Conservation (phyloP, 2,113 vertebrate genomes). For the Vidua macroura region DNA sequence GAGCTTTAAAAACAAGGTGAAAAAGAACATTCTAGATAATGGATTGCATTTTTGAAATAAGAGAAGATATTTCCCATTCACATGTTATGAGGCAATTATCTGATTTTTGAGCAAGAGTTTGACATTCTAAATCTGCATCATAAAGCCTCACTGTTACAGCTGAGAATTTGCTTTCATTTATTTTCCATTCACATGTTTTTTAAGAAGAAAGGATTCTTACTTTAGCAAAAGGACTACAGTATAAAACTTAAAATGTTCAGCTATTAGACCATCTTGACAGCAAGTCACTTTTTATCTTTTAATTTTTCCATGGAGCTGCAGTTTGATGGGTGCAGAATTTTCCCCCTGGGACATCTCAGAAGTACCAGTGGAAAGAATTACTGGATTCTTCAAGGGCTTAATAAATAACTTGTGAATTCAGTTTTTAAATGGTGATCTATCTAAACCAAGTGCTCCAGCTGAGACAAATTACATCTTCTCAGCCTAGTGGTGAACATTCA, state of each 20-base stretch:
- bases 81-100: not conserved
- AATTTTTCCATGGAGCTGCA: not conserved
- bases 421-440: not conserved
- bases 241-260: not conserved
- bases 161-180: not conserved
- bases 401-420: not conserved
- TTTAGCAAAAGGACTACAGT: not conserved
- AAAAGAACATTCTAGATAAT: not conserved
- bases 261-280: not conserved
- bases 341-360: not conserved
- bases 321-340: not conserved
- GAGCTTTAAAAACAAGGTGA: not conserved
- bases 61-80: not conserved
- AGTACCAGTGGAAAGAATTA: not conserved
- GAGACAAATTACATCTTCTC: not conserved
- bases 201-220: not conserved
- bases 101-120: not conserved
- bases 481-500: not conserved
- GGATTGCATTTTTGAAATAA: not conserved
- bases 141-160: not conserved
- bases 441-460: not conserved
- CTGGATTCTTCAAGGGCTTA: not conserved
- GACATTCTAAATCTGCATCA: not conserved
- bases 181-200: not conserved
- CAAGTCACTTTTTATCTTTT: not conserved